Evolutionary conservation across 2,888 invertebrate genomes (phyloP), one percentile per base, ranked within the genome.

Genomic region (Unio pictorum): DNA sequence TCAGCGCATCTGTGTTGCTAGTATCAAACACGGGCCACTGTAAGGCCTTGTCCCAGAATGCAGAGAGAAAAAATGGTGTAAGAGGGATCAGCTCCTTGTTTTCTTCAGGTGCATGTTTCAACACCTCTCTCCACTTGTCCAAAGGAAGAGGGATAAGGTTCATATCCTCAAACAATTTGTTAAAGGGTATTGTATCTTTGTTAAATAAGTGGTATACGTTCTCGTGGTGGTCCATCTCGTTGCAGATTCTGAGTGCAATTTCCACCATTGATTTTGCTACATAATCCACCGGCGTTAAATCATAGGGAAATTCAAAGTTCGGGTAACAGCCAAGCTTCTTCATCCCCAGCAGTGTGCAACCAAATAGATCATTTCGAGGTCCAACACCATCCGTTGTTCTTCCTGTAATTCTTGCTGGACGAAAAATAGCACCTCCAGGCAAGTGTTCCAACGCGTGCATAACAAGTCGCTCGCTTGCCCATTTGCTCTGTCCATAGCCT

Each of bases 401-500:
- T 0, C 83, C 83, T 1, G 80, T 79, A 11, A 83, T 72, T 55
- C 81, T 69, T 15, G 81, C 83, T 23, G 83, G 83, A 64, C 83
- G 69, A 61, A 83, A 83, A 57, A 83, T 79, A 11, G 81, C 83
- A 5, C 83, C 83, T 4, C 83, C 83, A 15, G 83, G 81, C 3
- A 83, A 69, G 59, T 73, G 60, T 26, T 81, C 75, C 2, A 83
- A 63, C 11, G 81, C 83, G 66, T 83, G 79, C 71, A 79, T 65
- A 7, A 83, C 74, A 0, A 83, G 73, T 34, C 77, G 71, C 61
- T 83, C 83, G 63, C 81, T 81, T 23, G 79, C 83, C 83, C 83
- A 83, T 72, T 83, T 83, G 60, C 83, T 83, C 63, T 81, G 81
- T 11, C 80, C 79, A 69, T 83, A 83, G 8, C 83, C 83, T 1